Conservation (phyloP, 2,888 invertebrate species). For the Sesia bembeciformis region DNA sequence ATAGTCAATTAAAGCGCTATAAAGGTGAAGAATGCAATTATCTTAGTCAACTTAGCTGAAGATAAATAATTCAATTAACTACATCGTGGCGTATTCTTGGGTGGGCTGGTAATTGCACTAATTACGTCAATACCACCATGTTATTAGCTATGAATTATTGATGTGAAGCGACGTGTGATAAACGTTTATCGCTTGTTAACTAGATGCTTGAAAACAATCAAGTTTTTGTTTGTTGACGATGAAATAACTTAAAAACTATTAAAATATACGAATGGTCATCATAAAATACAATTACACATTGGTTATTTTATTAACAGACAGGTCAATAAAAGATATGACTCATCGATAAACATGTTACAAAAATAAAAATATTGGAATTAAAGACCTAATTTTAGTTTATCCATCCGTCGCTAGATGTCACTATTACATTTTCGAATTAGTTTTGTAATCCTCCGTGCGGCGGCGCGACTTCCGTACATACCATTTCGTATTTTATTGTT, state of each 20-base stretch:
- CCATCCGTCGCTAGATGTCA: slow-evolving; percentile 51
- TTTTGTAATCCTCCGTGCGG: slow-evolving; percentile 16
- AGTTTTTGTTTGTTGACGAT: neutral
- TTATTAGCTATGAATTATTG: slow-evolving; percentile 68
- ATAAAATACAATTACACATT: too few relatives aligned
- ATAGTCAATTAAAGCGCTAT: slow-evolving; percentile 15
- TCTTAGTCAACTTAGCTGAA: slow-evolving; percentile 36
- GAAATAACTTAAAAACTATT: slow-evolving; percentile 1
- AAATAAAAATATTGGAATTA: too few relatives aligned
- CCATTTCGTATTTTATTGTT: slow-evolving; percentile 41
- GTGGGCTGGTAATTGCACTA: slow-evolving; percentile 68
- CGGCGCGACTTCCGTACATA: slow-evolving; percentile 28
- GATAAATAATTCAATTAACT: slow-evolving; percentile 60
- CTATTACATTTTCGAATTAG: slow-evolving; percentile 16
- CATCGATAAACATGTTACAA: too few relatives aligned
- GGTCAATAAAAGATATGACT: too few relatives aligned
- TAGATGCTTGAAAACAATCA: slow-evolving; percentile 18
- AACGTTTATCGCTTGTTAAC: slow-evolving; percentile 44
- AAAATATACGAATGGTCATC: too few relatives aligned
- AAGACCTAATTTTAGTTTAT: slow-evolving; percentile 17
- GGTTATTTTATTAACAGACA: too few relatives aligned
- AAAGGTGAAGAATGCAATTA: slow-evolving; percentile 49
- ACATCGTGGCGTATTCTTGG: slow-evolving; percentile 20
- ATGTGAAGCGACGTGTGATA: slow-evolving; percentile 48
- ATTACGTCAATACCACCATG: slow-evolving; percentile 63